A percentile compares a stretch with the other conserved stretches of the same genome.
These are phyloP conservation scores for Channallabes apus DNA, from an alignment of 2,797 vertebrate genomes.

Conservation along the genomic window DNA sequence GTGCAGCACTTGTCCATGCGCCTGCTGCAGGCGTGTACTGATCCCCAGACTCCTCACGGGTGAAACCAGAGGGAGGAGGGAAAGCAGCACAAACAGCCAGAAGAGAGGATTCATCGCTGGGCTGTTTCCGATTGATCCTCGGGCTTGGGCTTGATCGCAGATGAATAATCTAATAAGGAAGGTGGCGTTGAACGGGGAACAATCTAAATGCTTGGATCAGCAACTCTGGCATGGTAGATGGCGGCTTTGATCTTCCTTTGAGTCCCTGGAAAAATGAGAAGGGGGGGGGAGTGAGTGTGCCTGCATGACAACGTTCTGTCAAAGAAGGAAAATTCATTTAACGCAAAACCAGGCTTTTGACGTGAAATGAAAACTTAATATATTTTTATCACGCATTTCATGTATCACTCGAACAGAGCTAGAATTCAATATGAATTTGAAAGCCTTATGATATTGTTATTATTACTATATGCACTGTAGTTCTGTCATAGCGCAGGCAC, in stretches of 20 bases:
- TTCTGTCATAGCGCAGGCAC: not conserved
- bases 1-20: constrained; percentile 67
- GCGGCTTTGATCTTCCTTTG: constrained; percentile 52
- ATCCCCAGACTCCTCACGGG: constrained; percentile 56
- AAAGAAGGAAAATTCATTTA: constrained; percentile 36
- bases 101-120: constrained; percentile 55
- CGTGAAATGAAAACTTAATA: constrained; percentile 28
- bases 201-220: constrained; percentile 49
- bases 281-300: constrained; percentile 1
- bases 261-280: constrained; percentile 54
- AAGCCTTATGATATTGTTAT: not conserved
- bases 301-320: constrained; percentile 47
- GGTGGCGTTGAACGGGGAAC: constrained; percentile 41
- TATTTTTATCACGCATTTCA: constrained; percentile 1
- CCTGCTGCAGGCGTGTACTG: constrained; percentile 54
- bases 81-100: constrained; percentile 56
- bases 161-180: constrained; percentile 55
- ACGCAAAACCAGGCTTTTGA: constrained; percentile 37
- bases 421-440: not conserved
- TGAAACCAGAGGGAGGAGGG: constrained; percentile 46
- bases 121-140: constrained; percentile 55
- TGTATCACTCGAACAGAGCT: constrained; percentile 1
- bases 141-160: constrained; percentile 40
- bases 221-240: constrained; percentile 57
- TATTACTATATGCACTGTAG: not conserved